Evolutionary conservation across 2,797 vertebrate species (phyloP).

Genomic region (Phalanger gymnotis): DNA sequence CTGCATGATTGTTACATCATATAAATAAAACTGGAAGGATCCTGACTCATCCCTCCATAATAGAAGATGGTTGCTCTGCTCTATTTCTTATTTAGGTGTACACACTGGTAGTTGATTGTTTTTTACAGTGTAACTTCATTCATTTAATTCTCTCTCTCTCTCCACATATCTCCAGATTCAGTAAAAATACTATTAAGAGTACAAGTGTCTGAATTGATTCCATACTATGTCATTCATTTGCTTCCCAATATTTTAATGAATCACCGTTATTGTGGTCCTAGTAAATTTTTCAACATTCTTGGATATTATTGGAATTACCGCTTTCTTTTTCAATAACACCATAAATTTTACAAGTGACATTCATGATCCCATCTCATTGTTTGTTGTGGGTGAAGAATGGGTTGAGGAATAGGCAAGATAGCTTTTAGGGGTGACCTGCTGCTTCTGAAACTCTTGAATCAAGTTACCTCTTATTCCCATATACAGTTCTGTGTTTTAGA

Average conservation of each 20-base stretch:
- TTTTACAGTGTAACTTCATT: neutral
- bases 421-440: conserved; percentile 47
- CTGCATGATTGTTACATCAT: neutral
- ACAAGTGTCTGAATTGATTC: neutral
- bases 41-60: conserved; percentile 15
- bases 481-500: conserved; percentile 84
- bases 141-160: neutral
- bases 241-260: conserved; percentile 25
- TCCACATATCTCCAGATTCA: too few species aligned
- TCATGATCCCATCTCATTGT: neutral
- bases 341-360: neutral
- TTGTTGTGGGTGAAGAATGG: neutral
- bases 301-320: conserved; percentile 19
- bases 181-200: neutral
- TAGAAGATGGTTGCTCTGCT: neutral
- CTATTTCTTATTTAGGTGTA: conserved; percentile 8
- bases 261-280: conserved; percentile 44
- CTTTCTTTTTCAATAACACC: neutral
- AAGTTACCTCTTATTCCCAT: conserved; percentile 86
- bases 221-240: neutral
- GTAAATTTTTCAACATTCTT: conserved; percentile 52
- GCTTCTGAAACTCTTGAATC: conserved; percentile 28
- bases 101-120: neutral
- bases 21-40: neutral
- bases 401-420: neutral